Evolutionary conservation across 2,888 invertebrate genomes (phyloP), one percentile per base, ranked within the genome.

Genomic region (Trichopria drosophilae): DNA sequence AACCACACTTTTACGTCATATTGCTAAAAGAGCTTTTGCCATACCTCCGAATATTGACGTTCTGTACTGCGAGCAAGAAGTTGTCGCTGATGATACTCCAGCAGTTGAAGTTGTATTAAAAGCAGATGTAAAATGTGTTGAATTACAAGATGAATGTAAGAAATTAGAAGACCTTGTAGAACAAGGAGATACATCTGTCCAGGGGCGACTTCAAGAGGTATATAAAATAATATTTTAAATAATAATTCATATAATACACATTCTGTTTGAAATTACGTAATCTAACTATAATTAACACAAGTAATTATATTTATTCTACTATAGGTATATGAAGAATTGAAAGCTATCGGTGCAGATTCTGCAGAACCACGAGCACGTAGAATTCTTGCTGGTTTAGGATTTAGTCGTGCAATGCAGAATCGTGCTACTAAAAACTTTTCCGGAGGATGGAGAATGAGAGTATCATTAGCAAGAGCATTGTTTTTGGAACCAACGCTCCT

Each of bases 401-500:
- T 99, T 76, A 90, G 83, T 57, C 83, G 84, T 63, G 83, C 84
- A 68, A 91, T 91, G 91, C 97, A 97, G 72, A 82, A 95, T 76
- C 81, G 97, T 53, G 85, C 94, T 24, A 91, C 91, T 0, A 91
- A 90, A 76, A 88, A 90, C 73, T 91, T 91, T 74, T 91, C 91
- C 49, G 91, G 90, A 65, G 99, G 99, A 36, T 99, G 99, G 99
- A 83, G 99, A 60, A 99, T 99, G 99, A 87, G 99, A 70, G 97
- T 99, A 4, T 98, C 97, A 0, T 78, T 99, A 31, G 98, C 97
- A 1, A 84, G 97, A 73, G 98, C 99, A 3, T 79, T 99, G 15
- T 99, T 96, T 73, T 81, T 99, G 53, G 98, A 98, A 77, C 99
- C 99, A 1, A 97, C 98, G 1, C 78, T 99, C n/a, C 78, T 99